Base-by-base conservation (phyloP, 2,797 vertebrate species). In the Alfaro cultratus region DNA sequence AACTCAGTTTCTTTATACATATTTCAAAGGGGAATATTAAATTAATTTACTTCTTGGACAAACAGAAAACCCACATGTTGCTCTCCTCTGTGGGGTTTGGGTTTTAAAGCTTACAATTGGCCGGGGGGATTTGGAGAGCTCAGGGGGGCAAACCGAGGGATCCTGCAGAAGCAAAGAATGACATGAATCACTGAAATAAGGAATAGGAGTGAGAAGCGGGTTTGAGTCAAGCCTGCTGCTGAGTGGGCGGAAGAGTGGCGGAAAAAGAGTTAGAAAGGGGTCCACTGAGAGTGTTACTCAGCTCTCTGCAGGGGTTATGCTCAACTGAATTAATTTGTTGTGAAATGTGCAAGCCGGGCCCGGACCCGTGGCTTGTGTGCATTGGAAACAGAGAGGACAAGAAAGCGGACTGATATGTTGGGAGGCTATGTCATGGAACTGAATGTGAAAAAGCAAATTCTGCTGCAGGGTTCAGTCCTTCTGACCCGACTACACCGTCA, bases 301-400 rank as follows among this genome's bases (percentile, higher is more conserved):
- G 76, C 78, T 81, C 85, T 92, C 93, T 94, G 86, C 85, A 74
- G 92, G 92, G 87, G 80, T 77, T 83, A 71, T 79, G 62, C 83
- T 85, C 80, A 82, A 15, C 55, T 91, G 90, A 91, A 90, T 88
- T 94, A 89, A 94, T 94, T 83, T 83, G 81, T 92, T 93, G 79
- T 93, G 93, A 95, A 93, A 90, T 87, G 86, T 84, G 76, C 76
- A 80, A 88, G 84, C 83, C 81, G 72, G 76, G 85, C 82, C 45
- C 70, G 78, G 76, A 86, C 85, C 77, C 78, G 82, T 74, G 85
- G 80, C 68, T 85, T 74, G 74, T 86, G 82, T 82, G 80, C 64
- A 34, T 39, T 73, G 79, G 79, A 80, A 81, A 81, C 75, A 79
- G 84, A 78, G 76, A 74, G 73, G 75, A 75, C 73, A 73, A 85